Evolutionary conservation across 23 tunicate genomes (phyloP).

Genomic region (Botrylloides violaceus): DNA sequence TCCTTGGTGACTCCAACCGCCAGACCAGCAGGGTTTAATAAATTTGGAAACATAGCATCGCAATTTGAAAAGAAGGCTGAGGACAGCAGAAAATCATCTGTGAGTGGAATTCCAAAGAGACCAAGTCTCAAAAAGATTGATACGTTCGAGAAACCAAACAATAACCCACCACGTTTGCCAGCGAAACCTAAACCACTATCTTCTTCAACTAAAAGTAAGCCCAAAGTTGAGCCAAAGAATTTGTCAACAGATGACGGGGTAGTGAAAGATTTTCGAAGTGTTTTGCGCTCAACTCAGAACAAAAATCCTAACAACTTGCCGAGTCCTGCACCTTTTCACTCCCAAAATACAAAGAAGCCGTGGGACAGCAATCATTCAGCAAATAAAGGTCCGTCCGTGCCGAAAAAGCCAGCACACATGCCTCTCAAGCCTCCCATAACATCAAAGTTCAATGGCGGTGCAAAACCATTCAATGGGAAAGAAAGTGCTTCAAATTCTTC

Average conservation of each 20-base stretch:
- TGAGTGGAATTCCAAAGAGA: neutral
- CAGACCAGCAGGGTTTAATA: neutral
- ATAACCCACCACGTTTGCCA: neutral
- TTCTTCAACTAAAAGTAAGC: neutral
- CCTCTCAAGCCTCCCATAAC: conserved; percentile 13
- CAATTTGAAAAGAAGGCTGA: neutral
- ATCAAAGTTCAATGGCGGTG: conserved; percentile 10
- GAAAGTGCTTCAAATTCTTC: conserved; percentile 8
- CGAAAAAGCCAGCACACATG: conserved; percentile 35
- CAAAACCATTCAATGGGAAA: neutral
- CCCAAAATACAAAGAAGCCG: neutral
- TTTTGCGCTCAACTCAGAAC: conserved; percentile 28
- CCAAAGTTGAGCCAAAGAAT: neutral
- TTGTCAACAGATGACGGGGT: conserved; percentile 6
- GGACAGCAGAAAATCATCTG: neutral
- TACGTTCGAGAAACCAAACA: too few relatives aligned
- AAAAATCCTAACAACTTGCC: neutral
- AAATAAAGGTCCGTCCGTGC: conserved; percentile 27
- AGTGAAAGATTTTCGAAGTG: conserved; percentile 48
- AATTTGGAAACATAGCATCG: neutral
- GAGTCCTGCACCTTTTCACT: neutral
- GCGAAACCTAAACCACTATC: conserved; percentile 11
- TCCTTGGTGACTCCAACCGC: neutral
- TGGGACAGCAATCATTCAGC: neutral
- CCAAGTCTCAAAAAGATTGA: too few relatives aligned